These are phyloP conservation scores for Drosophila kikkawai DNA, from an alignment of 1,140 invertebrate genomes.

Conservation along the genomic window DNA sequence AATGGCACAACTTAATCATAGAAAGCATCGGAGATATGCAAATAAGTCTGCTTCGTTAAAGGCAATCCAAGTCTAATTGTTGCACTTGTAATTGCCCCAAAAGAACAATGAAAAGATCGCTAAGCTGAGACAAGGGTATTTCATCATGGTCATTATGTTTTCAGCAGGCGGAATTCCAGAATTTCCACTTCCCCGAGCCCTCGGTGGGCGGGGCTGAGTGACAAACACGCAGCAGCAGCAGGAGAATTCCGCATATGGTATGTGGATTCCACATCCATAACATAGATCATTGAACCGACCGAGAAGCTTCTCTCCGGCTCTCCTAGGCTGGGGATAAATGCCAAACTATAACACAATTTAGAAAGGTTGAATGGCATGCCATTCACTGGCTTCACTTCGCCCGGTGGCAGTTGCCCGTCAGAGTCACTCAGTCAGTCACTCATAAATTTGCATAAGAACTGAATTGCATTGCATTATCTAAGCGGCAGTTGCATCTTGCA, in stretches of 20 bases:
- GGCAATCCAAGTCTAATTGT: conserved; percentile 24
- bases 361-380: conserved; percentile 79
- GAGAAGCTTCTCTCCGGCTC: background rate
- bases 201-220: conserved; percentile 60
- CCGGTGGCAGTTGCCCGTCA: conserved; percentile 60
- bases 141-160: conserved; percentile 47
- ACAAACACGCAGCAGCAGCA: conserved; percentile 48
- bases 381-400: conserved; percentile 54
- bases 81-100: conserved; percentile 41
- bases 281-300: conserved; percentile 62
- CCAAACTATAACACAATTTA: conserved; percentile 74
- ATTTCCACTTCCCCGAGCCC: background rate
- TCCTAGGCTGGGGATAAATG: conserved; percentile 11
- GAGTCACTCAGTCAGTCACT: conserved; percentile 67
- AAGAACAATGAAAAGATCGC: conserved; percentile 37
- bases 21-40: conserved; percentile 36
- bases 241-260: conserved; percentile 15
- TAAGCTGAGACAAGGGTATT: conserved; percentile 29
- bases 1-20: conserved; percentile 33
- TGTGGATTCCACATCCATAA: conserved; percentile 19
- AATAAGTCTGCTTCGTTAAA: conserved; percentile 14
- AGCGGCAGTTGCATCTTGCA: conserved; percentile 49
- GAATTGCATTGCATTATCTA: conserved; percentile 74
- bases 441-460: conserved; percentile 79
- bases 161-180: conserved; percentile 40